These are phyloP conservation scores for Poeciliopsis turrubarensis DNA, from an alignment of 2,113 vertebrate genomes.

Conservation along the genomic window DNA sequence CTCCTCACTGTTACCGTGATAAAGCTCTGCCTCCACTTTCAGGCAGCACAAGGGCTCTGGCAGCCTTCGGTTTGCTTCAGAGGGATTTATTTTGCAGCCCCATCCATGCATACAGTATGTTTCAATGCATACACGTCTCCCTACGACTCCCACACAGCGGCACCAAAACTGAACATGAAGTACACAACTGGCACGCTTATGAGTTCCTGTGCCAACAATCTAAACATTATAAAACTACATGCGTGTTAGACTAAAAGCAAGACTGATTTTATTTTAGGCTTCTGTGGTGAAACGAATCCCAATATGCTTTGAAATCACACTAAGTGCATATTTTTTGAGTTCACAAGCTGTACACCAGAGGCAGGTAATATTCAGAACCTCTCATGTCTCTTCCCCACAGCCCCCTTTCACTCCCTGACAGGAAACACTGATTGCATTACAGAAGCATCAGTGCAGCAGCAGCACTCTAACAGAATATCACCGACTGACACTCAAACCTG, in stretches of 20 bases:
- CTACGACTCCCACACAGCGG: constrained; percentile 43
- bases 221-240: neutral
- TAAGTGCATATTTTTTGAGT: constrained; percentile 27
- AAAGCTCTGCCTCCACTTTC: constrained; percentile 63
- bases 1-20: constrained; percentile 47
- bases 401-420: constrained; percentile 40
- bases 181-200: constrained; percentile 5
- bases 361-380: constrained; percentile 30
- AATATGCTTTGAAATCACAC: constrained; percentile 10
- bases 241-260: neutral
- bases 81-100: constrained; percentile 48
- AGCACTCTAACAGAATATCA: constrained; percentile 63
- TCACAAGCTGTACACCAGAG: constrained; percentile 48
- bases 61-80: constrained; percentile 50
- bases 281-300: constrained; percentile 4
- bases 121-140: constrained; percentile 47
- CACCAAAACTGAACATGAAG: constrained; percentile 33
- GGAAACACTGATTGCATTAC: constrained; percentile 79
- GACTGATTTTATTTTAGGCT: constrained; percentile 1
- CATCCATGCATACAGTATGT: constrained; percentile 70
- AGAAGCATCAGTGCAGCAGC: constrained; percentile 70
- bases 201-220: constrained; percentile 16
- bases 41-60: constrained; percentile 39
- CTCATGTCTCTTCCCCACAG: constrained; percentile 29
- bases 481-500: constrained; percentile 59